Percentiles rank a stretch among this genome's conserved stretches.
These are phyloP conservation scores for Polylopha cassiicola DNA, from an alignment of 2,888 invertebrate species.

Conservation along the genomic window DNA sequence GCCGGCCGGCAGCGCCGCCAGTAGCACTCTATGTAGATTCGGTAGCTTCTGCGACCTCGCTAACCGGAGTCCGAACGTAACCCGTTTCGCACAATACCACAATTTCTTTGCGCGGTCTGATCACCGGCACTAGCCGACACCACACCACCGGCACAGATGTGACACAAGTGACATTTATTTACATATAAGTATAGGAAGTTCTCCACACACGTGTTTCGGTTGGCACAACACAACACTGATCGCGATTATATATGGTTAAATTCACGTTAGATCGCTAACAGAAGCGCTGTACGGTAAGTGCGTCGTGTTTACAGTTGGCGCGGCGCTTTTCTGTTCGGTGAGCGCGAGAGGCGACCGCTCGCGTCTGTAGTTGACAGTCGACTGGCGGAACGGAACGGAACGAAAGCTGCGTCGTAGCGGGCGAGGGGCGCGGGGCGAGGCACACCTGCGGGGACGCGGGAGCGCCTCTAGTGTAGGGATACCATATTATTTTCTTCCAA, in stretches of 20 bases:
- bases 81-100: constrained; percentile 64
- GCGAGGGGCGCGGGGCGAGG: constrained; percentile 43
- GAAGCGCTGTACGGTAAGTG: constrained; percentile 63
- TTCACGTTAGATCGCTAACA: constrained; percentile 64
- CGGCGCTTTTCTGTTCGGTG: constrained; percentile 46
- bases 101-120: constrained; percentile 59
- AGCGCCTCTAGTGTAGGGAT: constrained; percentile 41
- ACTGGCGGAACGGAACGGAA: constrained; percentile 51
- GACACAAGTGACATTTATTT: constrained; percentile 60
- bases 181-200: constrained; percentile 64
- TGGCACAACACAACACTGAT: constrained; percentile 69
- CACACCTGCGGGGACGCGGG: constrained; percentile 65
- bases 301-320: constrained; percentile 75
- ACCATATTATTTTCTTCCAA: constrained; percentile 20
- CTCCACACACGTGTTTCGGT: constrained; percentile 47
- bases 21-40: constrained; percentile 49
- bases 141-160: constrained; percentile 59
- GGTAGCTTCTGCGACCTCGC: constrained; percentile 50
- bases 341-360: constrained; percentile 40
- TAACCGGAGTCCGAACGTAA: constrained; percentile 47
- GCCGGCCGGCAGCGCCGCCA: constrained; percentile 36
- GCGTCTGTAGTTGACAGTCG: constrained; percentile 64
- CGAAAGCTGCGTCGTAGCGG: constrained; percentile 38
- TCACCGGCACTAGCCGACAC: constrained; percentile 55
- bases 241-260: constrained; percentile 46